phyloP scores from a whole-genome alignment of 2,888 invertebrate genomes.

The Pardosa pseudoannulata region DNA sequence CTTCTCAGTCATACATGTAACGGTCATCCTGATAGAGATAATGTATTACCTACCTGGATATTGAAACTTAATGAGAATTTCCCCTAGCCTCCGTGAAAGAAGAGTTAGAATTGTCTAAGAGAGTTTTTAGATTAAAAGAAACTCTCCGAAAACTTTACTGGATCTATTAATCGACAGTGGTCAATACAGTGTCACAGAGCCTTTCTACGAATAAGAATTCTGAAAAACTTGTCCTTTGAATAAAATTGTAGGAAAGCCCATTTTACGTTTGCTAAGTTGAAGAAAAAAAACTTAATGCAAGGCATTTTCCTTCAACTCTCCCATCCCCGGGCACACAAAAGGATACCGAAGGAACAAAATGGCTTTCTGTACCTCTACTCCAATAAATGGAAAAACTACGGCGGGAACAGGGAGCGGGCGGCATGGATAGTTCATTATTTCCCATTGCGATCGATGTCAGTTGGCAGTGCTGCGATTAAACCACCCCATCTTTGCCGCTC shows the following conservation, averaged over 20 bases:
- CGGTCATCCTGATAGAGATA: no score
- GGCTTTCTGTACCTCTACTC: constrained; percentile 60
- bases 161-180: background rate
- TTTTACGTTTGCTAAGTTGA: constrained; percentile 24
- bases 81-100: no score
- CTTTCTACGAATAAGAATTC: background rate
- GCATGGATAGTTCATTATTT: constrained; percentile 69
- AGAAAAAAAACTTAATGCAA: constrained; percentile 48
- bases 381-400: constrained; percentile 43
- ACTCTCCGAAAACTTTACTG: no score
- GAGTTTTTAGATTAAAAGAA: no score
- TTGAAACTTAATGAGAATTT: no score
- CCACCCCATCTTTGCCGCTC: constrained; percentile 26
- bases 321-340: constrained; percentile 46
- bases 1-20: no score
- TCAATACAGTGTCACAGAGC: background rate
- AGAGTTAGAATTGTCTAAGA: no score
- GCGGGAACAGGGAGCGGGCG: constrained; percentile 56
- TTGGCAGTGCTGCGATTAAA: constrained; percentile 38
- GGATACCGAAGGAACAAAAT: constrained; percentile 41
- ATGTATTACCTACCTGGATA: no score
- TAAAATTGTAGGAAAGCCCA: background rate
- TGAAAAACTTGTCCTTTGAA: background rate
- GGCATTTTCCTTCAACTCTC: constrained; percentile 33
- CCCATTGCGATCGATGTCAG: constrained; percentile 57